These are phyloP conservation scores for Pogonomyrmex barbatus DNA, from an alignment of 1,140 invertebrate genomes.

Conservation along the genomic window DNA sequence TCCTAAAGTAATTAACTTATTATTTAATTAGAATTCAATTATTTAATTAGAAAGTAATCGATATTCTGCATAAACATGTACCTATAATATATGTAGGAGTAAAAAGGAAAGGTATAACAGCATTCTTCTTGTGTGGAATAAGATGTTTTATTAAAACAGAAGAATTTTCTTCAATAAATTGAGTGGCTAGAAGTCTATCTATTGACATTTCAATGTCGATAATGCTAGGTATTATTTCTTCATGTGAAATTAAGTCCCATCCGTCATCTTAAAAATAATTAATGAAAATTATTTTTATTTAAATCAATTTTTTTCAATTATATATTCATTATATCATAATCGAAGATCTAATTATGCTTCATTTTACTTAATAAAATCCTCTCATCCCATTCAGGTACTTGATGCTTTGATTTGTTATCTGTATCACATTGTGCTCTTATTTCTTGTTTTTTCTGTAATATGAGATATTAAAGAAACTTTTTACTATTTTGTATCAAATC, in stretches of 20 bases:
- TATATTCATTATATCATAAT: not conserved
- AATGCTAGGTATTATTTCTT: slow-evolving; percentile 73
- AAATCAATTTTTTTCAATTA: not conserved
- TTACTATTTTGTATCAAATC: not conserved
- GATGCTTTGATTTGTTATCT: not conserved
- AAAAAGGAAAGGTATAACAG: slow-evolving; percentile 79
- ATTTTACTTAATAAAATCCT: slow-evolving; percentile 37
- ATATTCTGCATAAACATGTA: slow-evolving; percentile 24
- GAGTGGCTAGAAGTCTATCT: slow-evolving; percentile 80
- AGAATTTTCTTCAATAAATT: slow-evolving; percentile 75
- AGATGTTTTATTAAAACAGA: slow-evolving; percentile 68
- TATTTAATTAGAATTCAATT: not conserved
- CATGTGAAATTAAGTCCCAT: slow-evolving; percentile 79
- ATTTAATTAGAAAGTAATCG: not conserved
- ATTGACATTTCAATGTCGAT: slow-evolving; percentile 84
- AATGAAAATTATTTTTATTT: not conserved
- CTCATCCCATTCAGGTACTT: slow-evolving; percentile 11
- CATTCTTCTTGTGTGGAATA: slow-evolving; percentile 52
- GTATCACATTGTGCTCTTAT: not conserved
- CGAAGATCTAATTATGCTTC: not conserved
- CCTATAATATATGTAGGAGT: slow-evolving; percentile 80
- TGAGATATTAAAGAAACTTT: not conserved
- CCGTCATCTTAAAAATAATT: slow-evolving; percentile 61
- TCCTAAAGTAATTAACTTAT: not conserved
- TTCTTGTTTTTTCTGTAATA: slow-evolving; percentile 35